Conservation (phyloP, 2,888 invertebrate species). For the Microctonus hyperodae region DNA sequence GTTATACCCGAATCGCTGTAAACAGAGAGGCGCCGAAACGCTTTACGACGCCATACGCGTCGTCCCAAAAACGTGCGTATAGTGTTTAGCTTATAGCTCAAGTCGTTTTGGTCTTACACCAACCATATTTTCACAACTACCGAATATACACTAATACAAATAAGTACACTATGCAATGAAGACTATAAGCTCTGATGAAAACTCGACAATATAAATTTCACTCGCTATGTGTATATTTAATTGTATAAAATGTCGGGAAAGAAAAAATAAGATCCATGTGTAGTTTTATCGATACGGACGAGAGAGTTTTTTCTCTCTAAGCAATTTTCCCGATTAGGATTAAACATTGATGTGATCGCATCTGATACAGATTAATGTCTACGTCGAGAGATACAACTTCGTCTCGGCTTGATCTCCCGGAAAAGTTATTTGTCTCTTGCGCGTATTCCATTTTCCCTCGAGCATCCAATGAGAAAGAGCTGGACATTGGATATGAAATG, state of each 20-base stretch:
- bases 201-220: not conserved
- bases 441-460: conserved; percentile 12
- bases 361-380: conserved; percentile 62
- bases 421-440: conserved; percentile 39
- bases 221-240: no score
- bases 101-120: not conserved
- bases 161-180: not conserved
- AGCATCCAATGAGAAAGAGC: conserved; percentile 2
- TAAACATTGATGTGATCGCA: conserved; percentile 59
- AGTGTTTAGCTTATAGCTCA: not conserved
- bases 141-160: not conserved
- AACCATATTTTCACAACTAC: not conserved
- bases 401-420: conserved; percentile 34
- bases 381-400: conserved; percentile 26
- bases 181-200: no score
- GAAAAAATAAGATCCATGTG: no score
- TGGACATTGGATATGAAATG: conserved; percentile 1
- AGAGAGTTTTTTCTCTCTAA: conserved; percentile 24
- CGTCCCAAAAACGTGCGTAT: conserved; percentile 44
- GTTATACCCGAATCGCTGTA: conserved; percentile 52
- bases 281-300: conserved; percentile 17
- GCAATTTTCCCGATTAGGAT: conserved; percentile 60
- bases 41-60: conserved; percentile 62
- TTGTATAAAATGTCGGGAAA: no score
- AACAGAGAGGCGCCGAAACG: conserved; percentile 67